Evolutionary conservation across 2,797 vertebrate genomes (phyloP), one percentile per base, ranked within the genome.

Genomic region (Apogon talboti): DNA sequence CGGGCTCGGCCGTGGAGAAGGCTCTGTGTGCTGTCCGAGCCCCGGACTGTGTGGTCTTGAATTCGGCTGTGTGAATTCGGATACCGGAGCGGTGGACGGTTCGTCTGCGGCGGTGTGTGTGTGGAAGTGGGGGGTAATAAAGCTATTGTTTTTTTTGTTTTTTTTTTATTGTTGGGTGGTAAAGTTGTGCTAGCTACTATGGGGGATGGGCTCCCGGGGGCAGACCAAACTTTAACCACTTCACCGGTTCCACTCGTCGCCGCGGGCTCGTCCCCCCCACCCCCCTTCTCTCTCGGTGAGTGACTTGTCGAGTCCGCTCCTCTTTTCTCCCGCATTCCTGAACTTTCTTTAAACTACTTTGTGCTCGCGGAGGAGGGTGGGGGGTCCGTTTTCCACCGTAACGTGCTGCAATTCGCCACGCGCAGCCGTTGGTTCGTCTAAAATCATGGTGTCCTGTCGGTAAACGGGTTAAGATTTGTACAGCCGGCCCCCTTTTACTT

Each of bases 141-240:
- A 28, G 77, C 73, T 85, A 62, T 87, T 90, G 77, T 87, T 83
- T 76, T 78, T 77, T 51, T 54, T 52, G 10, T 57, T 16, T 18
- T 63, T 54, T 84, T 81, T 71, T 84, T 79, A 79, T n/a, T 37
- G 19, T 68, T 71, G 81, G 70, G 73, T 67, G 82, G 60, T 84
- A 79, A 92, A 92, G 89, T 92, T 93, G 85, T 81, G 86, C 70
- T 66, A 13, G 91, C 77, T 53, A 6, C 75, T 69, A 59, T 90
- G 90, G 91, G 91, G 93, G 93, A 93, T 92, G 93, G 92, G 93
- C 86, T 82, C 66, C 44, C 24, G 71, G 82, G 85, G 75, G 73
- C 81, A 61, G 83, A 80, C 79, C 77, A 92, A 94, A 93, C 90
- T 94, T 94, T 93, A 93, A 92, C 91, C 90, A 91, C 85, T 92